Evolutionary conservation across 2,797 vertebrate species (phyloP).

Genomic region (Peromyscus nudipes): DNA sequence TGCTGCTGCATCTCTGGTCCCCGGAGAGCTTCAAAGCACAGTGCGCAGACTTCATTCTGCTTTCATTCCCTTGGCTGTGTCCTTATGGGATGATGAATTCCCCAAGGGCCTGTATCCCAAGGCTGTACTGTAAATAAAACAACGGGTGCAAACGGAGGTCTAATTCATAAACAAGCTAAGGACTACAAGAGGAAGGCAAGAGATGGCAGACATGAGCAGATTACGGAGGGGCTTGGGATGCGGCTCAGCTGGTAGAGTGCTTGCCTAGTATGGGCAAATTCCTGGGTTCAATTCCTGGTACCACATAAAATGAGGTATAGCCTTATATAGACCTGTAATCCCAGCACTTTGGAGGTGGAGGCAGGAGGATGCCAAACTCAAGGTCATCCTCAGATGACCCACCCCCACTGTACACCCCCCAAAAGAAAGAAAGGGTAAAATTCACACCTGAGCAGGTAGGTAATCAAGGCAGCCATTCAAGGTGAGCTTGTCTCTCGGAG

Average conservation of each 20-base stretch:
- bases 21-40: neutral
- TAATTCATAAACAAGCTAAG: neutral
- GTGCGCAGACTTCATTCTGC: fast-evolving
- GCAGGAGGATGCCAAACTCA: neutral
- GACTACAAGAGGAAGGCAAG: neutral
- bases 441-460: neutral
- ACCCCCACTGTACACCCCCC: fast-evolving
- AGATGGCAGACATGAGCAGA: neutral
- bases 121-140: neutral
- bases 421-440: neutral
- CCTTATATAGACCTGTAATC: neutral
- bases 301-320: neutral
- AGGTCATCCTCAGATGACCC: neutral
- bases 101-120: neutral
- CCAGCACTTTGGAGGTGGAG: neutral
- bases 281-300: neutral
- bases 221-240: neutral
- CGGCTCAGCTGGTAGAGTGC: neutral
- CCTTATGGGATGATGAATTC: neutral
- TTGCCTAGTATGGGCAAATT: neutral
- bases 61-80: neutral
- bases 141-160: neutral
- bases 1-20: fast-evolving
- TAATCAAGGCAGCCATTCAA: neutral
- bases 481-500: neutral